Evolutionary conservation across 1,140 invertebrate genomes (phyloP), one percentile per base, ranked within the genome.

Genomic region (Gyrodactylus salaris): DNA sequence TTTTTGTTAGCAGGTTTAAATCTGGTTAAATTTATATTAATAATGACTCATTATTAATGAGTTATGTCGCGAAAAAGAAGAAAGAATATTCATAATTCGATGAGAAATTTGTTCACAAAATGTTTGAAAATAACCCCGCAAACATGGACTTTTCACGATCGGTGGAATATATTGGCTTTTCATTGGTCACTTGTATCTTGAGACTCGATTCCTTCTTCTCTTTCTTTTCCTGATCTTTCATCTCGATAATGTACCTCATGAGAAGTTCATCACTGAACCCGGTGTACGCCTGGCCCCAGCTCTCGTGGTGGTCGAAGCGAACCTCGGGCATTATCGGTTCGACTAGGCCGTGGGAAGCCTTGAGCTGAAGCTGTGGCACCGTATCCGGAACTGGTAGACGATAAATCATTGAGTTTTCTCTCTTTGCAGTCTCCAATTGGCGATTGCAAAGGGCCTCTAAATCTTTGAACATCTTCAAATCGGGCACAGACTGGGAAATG

Each of bases 271-370:
- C 34, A 54, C 34, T 54, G n/a, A 54, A 54, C n/a, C 34, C 34
- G 34, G 7, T 54, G 34, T 54, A 54, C 7, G 34, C 34, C 7
- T 54, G 7, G 7, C 7, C 7, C 34, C 34, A 54, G 34, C n/a
- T n/a, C n/a, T n/a, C 34, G n/a, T n/a, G n/a, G 34, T 54, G 34
- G 7, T 54, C 34, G n/a, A 54, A 54, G 7, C n/a, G 7, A 16
- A 54, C 7, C n/a, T 54, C 34, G 7, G 34, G 34, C 34, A 54
- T 54, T 54, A 54, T 54, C 25, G 86, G 84, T 75, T 83, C 84
- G 0, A 85, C 86, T 26, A 87, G 78, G 71, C 86, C 86, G 78
- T 85, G 86, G 0, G 85, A 85, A 34, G 85, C 85, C 79, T 86
- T 82, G 20, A 84, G 78, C 77, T 86, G 85, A 26, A 87, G 78